Evolutionary conservation across 2,888 invertebrate species (phyloP).

Genomic region (Chesias legatella): DNA sequence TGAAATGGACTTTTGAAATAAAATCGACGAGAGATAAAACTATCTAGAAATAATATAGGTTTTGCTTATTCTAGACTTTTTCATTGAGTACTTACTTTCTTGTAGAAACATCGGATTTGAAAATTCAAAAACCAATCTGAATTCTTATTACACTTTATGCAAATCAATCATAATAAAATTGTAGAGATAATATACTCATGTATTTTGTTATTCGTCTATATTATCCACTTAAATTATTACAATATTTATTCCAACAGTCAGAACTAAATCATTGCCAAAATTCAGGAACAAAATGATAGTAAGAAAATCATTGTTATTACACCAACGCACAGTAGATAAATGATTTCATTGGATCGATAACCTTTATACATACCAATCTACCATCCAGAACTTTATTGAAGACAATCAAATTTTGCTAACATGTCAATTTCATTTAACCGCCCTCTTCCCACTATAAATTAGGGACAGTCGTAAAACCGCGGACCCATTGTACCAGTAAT

Average conservation of each 20-base stretch:
- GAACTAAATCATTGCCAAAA: too few relatives aligned
- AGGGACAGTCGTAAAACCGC: slow-evolving; percentile 46
- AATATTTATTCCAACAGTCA: too few relatives aligned
- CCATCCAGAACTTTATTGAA: not conserved
- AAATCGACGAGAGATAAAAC: slow-evolving; percentile 18
- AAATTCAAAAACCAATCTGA: slow-evolving; percentile 12
- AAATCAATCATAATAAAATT: slow-evolving; percentile 1
- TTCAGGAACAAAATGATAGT: too few relatives aligned
- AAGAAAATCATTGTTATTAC: too few relatives aligned
- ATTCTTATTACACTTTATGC: slow-evolving; percentile 7
- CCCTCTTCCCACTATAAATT: slow-evolving; percentile 46
- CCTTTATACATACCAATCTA: too few relatives aligned
- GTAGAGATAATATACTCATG: too few relatives aligned
- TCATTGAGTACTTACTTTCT: too few relatives aligned
- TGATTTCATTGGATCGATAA: too few relatives aligned
- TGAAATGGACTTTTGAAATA: slow-evolving; percentile 16
- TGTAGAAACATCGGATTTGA: slow-evolving; percentile 10
- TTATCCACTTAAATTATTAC: too few relatives aligned
- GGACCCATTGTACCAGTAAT: slow-evolving; percentile 63
- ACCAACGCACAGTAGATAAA: too few relatives aligned
- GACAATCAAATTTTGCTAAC: slow-evolving; percentile 2
- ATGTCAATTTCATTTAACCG: slow-evolving; percentile 31
- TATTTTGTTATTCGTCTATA: too few relatives aligned
- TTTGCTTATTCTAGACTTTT: slow-evolving; percentile 14
- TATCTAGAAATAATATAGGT: slow-evolving; percentile 19